phyloP scores from a whole-genome alignment of 1,140 invertebrate species.

The Leptinotarsa undecemlineata region DNA sequence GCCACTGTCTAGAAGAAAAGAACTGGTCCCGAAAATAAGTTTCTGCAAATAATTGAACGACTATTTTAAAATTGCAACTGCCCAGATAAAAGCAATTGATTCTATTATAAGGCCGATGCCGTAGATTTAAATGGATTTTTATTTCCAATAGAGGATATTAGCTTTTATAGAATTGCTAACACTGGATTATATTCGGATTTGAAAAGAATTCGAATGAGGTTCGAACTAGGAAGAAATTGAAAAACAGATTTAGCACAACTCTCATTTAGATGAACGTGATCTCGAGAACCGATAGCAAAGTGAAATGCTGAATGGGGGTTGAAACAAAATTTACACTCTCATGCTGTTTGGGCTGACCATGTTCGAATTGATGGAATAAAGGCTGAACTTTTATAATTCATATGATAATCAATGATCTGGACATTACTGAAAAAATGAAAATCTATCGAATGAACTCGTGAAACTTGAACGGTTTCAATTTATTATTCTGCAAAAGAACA shows the following conservation, averaged over 20 bases:
- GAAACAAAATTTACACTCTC: no score
- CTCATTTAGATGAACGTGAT: slow-evolving; percentile 2
- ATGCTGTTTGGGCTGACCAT: no score
- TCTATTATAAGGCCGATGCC: slow-evolving; percentile 15
- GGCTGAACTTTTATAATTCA: no score
- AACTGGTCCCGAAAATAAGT: slow-evolving; percentile 20
- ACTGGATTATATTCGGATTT: slow-evolving; percentile 11
- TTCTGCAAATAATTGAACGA: slow-evolving; percentile 20
- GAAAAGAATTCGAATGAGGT: slow-evolving; percentile 18
- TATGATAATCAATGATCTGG: no score
- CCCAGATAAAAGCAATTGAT: slow-evolving; percentile 27
- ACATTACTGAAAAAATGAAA: no score
- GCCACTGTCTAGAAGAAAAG: background rate
- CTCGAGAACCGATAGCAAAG: background rate
- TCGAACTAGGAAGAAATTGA: slow-evolving; percentile 11
- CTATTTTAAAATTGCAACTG: slow-evolving; percentile 26
- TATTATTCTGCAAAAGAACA: no score
- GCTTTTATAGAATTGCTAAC: slow-evolving; percentile 22
- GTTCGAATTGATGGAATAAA: no score
- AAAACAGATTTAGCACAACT: slow-evolving; percentile 16
- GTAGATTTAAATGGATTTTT: slow-evolving; percentile 21
- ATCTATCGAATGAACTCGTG: no score
- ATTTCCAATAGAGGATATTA: slow-evolving; percentile 20
- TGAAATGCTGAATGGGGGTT: background rate
- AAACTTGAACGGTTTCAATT: no score